phyloP scores from a whole-genome alignment of 1,140 invertebrate genomes.

The Aricia agestis region DNA sequence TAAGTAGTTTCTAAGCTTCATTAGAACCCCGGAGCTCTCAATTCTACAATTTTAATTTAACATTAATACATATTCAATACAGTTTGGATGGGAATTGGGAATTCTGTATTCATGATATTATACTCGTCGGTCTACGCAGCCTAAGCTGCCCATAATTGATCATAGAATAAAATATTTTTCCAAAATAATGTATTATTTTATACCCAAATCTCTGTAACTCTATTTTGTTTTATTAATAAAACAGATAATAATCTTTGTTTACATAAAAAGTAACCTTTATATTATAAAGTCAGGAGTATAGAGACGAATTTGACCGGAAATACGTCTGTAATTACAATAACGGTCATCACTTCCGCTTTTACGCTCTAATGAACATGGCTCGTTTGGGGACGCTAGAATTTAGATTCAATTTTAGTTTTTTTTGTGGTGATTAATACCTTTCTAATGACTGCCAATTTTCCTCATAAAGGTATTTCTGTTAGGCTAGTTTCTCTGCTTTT shows the following conservation, averaged over 20 bases:
- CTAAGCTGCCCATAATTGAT: too few species aligned
- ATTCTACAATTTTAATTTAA: too few species aligned
- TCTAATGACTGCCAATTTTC: conserved; percentile 9
- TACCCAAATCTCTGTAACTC: too few species aligned
- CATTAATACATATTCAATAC: too few species aligned
- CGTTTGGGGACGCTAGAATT: conserved; percentile 7
- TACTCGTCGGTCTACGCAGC: too few species aligned
- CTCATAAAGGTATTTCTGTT: too few species aligned
- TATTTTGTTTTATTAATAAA: not conserved
- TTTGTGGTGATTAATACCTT: conserved; percentile 9
- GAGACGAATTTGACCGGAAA: conserved; percentile 10
- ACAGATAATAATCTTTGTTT: not conserved
- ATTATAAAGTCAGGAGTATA: not conserved
- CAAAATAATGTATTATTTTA: too few species aligned
- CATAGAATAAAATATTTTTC: too few species aligned
- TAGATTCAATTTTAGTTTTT: conserved; percentile 9
- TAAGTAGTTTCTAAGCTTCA: too few species aligned
- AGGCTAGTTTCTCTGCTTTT: not conserved
- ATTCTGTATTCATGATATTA: too few species aligned
- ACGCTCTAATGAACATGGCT: conserved; percentile 7
- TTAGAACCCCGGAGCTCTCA: too few species aligned
- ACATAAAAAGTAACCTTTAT: not conserved
- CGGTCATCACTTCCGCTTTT: conserved; percentile 13
- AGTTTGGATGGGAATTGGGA: too few species aligned
- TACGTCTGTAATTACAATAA: conserved; percentile 12